Conservation (phyloP, 2,797 vertebrate species). For the Lateolabrax maculatus region DNA sequence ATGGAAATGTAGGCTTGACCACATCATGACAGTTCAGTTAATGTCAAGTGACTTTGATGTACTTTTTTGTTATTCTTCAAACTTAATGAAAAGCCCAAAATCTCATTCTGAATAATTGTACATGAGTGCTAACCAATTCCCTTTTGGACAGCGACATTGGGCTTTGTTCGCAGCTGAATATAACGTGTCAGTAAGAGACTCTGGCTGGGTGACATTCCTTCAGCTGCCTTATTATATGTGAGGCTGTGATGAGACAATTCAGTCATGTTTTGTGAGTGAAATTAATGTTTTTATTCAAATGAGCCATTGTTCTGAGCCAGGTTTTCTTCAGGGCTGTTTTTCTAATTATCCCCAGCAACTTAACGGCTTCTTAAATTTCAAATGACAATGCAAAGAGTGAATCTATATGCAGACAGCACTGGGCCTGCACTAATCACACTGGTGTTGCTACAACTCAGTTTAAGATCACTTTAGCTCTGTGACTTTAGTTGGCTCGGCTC, state of each 20-base stretch:
- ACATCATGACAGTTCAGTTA: background rate
- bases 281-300: constrained; percentile 58
- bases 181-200: constrained; percentile 40
- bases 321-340: constrained; percentile 46
- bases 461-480: constrained; percentile 28
- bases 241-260: constrained; percentile 51
- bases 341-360: constrained; percentile 61
- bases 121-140: constrained; percentile 22
- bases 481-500: constrained; percentile 6
- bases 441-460: constrained; percentile 21
- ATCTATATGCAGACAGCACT: constrained; percentile 43
- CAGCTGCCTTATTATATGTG: constrained; percentile 31
- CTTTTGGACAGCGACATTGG: constrained; percentile 29
- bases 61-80: background rate
- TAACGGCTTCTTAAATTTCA: constrained; percentile 59
- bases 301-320: constrained; percentile 40
- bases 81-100: constrained; percentile 12
- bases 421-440: constrained; percentile 37
- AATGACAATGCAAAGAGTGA: constrained; percentile 44
- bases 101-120: constrained; percentile 3
- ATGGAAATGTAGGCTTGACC: background rate
- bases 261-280: constrained; percentile 55
- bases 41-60: background rate
- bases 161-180: constrained; percentile 58
- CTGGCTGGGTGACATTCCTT: constrained; percentile 39